Conservation (phyloP, 2,113 vertebrate species). For the Brachirus orientalis region DNA sequence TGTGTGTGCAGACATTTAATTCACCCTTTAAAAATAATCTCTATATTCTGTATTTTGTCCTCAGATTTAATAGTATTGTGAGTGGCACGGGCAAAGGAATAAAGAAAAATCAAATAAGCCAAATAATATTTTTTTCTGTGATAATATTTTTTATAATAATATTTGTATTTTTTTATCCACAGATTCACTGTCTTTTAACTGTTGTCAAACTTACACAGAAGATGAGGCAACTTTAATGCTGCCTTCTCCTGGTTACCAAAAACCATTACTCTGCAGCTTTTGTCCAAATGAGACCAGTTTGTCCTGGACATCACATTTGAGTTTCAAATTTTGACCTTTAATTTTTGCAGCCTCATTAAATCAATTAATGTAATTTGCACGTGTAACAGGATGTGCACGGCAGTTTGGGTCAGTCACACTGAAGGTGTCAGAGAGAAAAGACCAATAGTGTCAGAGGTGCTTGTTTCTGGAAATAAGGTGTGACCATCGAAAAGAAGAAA, state of each 20-base stretch:
- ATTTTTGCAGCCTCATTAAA: conserved; percentile 28
- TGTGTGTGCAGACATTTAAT: too few species aligned
- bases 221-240: too few species aligned
- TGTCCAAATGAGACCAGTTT: neutral
- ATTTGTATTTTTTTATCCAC: too few species aligned
- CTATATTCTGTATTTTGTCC: too few species aligned
- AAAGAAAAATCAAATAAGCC: too few species aligned
- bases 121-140: too few species aligned
- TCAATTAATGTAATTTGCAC: conserved; percentile 31
- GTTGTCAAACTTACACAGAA: neutral
- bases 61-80: too few species aligned
- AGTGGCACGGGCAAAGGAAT: too few species aligned
- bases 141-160: too few species aligned
- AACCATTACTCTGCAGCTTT: conserved; percentile 2
- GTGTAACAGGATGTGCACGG: conserved; percentile 6
- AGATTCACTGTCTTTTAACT: neutral
- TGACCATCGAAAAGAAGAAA: neutral
- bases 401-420: conserved; percentile 6
- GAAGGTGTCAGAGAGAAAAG: conserved; percentile 1
- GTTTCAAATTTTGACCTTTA: conserved; percentile 53
- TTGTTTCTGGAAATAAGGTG: neutral
- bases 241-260: neutral
- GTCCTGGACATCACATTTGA: neutral
- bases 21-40: too few species aligned
- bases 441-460: neutral